phyloP scores from a whole-genome alignment of 1,140 invertebrate genomes.

The Contarinia nasturtii region DNA sequence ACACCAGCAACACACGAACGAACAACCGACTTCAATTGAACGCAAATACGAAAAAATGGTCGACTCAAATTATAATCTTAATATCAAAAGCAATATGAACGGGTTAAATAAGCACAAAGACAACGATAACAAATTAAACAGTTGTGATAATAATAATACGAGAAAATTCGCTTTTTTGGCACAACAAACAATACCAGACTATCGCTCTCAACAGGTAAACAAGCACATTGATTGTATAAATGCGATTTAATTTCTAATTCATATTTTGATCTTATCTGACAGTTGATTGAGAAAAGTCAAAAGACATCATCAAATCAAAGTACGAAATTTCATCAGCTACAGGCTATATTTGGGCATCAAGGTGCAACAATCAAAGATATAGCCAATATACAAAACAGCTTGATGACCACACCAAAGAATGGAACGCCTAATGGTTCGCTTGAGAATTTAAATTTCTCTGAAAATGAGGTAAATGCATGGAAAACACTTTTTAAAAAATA shows the following conservation, averaged over 20 bases:
- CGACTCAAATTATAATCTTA: not conserved
- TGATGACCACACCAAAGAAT: slow-evolving; percentile 27
- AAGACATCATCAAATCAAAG: slow-evolving; percentile 56
- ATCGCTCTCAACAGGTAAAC: slow-evolving; percentile 34
- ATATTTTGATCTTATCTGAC: slow-evolving; percentile 6
- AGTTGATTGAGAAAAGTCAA: slow-evolving; percentile 41
- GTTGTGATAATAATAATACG: slow-evolving; percentile 37
- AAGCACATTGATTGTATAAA: not conserved
- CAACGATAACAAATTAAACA: slow-evolving; percentile 22
- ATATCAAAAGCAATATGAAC: not conserved
- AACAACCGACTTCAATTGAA: no score
- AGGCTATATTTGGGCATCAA: slow-evolving; percentile 45
- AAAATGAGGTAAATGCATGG: slow-evolving; percentile 29
- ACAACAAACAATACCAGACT: slow-evolving; percentile 65
- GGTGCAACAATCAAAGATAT: slow-evolving; percentile 20
- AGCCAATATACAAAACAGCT: slow-evolving; percentile 31
- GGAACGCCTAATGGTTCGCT: not conserved
- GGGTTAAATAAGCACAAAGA: not conserved
- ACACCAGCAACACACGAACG: not conserved
- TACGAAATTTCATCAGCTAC: slow-evolving; percentile 55
- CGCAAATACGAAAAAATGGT: no score
- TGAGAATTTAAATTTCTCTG: slow-evolving; percentile 26
- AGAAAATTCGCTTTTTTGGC: slow-evolving; percentile 71
- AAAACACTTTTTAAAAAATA: not conserved
- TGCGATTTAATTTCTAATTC: slow-evolving; percentile 2